These are phyloP conservation scores for Ailuropoda melanoleuca DNA, from an alignment of 2,113 vertebrate species.

Conservation along the genomic window DNA sequence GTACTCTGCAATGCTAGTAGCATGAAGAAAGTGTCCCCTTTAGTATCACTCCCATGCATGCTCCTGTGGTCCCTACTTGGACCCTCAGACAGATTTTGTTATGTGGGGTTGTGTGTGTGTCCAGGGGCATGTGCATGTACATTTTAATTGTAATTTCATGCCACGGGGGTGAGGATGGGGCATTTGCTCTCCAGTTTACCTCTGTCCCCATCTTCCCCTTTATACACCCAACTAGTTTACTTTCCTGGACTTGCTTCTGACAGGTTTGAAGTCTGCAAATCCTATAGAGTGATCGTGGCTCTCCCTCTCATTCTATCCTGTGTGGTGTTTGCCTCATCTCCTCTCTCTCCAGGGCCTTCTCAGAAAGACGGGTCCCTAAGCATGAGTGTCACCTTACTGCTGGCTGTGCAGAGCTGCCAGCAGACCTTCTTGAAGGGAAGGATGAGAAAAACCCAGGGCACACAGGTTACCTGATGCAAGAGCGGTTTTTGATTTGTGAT, in stretches of 20 bases:
- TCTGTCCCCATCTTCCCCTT: not conserved
- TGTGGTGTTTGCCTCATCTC: not conserved
- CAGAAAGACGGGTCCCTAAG: not conserved
- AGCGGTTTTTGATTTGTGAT: not conserved
- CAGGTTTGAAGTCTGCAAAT: not conserved
- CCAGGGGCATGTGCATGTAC: not conserved
- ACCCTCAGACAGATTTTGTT: not conserved
- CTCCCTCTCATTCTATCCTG: not conserved
- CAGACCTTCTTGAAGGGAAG: not conserved
- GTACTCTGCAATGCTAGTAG: not conserved
- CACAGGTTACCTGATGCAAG: not conserved
- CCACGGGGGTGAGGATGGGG: not conserved
- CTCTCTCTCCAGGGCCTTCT: constrained; percentile 26
- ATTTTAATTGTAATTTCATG: not conserved
- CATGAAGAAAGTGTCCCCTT: not conserved
- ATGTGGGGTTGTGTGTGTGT: not conserved
- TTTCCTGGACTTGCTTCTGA: not conserved
- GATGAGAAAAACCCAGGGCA: not conserved
- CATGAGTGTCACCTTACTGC: not conserved
- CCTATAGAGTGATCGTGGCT: not conserved
- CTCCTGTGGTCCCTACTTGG: not conserved
- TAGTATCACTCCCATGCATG: not conserved
- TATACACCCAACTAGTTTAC: not conserved
- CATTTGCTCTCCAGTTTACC: not conserved
- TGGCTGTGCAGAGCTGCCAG: not conserved